phyloP scores from a whole-genome alignment of 2,113 vertebrate species.

The Phaethon lepturus region DNA sequence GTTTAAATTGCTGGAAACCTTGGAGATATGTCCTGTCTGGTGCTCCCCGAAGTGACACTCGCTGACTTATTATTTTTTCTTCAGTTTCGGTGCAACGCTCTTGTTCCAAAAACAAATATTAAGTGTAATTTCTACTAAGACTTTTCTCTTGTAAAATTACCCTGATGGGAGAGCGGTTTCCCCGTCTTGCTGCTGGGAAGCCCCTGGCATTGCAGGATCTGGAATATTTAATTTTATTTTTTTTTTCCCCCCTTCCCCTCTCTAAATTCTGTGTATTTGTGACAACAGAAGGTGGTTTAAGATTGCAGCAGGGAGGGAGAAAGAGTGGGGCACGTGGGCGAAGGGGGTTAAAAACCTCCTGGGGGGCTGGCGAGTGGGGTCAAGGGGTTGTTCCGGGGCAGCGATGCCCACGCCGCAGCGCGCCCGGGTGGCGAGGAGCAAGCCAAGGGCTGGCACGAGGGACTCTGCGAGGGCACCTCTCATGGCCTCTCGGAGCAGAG shows the following conservation, averaged over 20 bases:
- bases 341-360: not conserved
- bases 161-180: not conserved
- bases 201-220: not conserved
- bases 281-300: not conserved
- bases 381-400: not conserved
- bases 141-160: not conserved
- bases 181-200: not conserved
- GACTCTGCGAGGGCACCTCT: not conserved
- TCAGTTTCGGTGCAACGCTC: not conserved
- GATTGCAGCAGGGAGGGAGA: not conserved
- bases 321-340: not conserved
- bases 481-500: fast-evolving
- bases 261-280: not conserved
- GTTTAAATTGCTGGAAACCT: not conserved
- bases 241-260: fast-evolving
- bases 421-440: not conserved
- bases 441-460: not conserved
- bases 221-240: not conserved
- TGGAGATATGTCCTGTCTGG: fast-evolving
- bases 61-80: not conserved
- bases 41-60: not conserved
- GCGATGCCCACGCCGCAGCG: fast-evolving
- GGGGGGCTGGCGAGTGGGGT: not conserved
- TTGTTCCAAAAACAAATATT: not conserved
- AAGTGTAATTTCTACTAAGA: fast-evolving